phyloP scores from a whole-genome alignment of 2,888 invertebrate species.

The Argyresthia albistria region DNA sequence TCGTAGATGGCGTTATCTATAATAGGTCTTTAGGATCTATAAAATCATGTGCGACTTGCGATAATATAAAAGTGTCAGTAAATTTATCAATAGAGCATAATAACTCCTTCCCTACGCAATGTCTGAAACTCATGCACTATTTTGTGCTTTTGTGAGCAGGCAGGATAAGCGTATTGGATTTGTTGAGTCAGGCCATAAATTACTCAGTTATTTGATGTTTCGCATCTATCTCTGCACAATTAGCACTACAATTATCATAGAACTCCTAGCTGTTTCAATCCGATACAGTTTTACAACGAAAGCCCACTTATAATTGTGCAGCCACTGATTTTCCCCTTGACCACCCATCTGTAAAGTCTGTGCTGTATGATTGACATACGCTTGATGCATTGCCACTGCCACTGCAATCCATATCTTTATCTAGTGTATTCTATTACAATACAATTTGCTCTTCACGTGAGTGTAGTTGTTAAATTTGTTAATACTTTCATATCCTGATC shows the following conservation, averaged over 20 bases:
- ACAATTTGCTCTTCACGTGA: neutral
- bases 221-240: neutral
- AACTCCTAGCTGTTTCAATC: neutral
- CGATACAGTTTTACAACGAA: neutral
- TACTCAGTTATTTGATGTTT: too few species aligned
- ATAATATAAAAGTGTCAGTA: too few species aligned
- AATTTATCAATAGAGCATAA: too few species aligned
- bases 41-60: too few species aligned
- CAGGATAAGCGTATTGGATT: too few species aligned
- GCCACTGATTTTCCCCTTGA: constrained; percentile 12
- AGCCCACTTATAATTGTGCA: neutral
- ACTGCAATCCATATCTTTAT: constrained; percentile 5
- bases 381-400: neutral
- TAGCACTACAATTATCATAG: neutral
- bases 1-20: too few species aligned
- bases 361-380: constrained; percentile 12
- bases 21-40: too few species aligned
- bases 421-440: neutral
- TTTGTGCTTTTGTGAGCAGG: too few species aligned
- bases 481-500: too few species aligned
- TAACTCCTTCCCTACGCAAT: too few species aligned
- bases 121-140: too few species aligned
- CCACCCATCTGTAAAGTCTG: constrained; percentile 16
- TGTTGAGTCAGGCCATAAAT: too few species aligned
- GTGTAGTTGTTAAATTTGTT: neutral